Percentiles rank a stretch among this genome's conserved stretches.
These are phyloP conservation scores for Panthera leo DNA, from an alignment of 2,113 vertebrate species.

Conservation along the genomic window DNA sequence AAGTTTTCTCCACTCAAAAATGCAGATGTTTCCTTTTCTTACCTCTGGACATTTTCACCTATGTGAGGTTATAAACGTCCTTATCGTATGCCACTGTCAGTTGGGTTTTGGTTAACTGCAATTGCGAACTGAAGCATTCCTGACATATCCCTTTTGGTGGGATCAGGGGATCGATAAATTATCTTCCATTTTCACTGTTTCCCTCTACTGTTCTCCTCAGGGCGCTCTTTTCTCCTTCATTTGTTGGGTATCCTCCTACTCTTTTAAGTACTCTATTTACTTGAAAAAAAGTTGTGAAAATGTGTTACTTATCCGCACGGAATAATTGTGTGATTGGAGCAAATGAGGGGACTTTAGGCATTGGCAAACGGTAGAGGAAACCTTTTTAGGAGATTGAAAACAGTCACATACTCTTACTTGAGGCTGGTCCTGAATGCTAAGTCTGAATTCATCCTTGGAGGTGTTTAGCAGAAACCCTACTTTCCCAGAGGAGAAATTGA, in stretches of 20 bases:
- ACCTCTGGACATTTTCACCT: not conserved
- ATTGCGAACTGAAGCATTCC: not conserved
- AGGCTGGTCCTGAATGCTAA: not conserved
- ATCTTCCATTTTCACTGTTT: not conserved
- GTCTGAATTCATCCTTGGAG: not conserved
- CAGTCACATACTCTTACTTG: no score
- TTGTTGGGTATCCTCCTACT: not conserved
- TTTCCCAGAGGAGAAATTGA: not conserved
- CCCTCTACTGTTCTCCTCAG: not conserved
- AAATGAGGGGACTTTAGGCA: not conserved
- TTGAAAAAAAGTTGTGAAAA: not conserved
- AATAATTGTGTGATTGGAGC: not conserved
- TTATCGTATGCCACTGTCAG: not conserved
- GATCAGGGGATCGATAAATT: not conserved
- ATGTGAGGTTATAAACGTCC: not conserved
- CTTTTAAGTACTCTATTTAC: not conserved
- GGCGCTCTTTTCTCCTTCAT: not conserved
- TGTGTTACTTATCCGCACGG: not conserved
- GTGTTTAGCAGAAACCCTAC: not conserved
- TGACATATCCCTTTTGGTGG: not conserved
- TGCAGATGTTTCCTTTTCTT: not conserved
- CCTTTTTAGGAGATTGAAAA: not conserved
- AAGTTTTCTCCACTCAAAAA: not conserved
- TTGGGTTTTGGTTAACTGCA: not conserved
- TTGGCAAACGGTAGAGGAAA: not conserved